Base-by-base conservation (phyloP, 2,888 invertebrate species). In the Harpalus rufipes region DNA sequence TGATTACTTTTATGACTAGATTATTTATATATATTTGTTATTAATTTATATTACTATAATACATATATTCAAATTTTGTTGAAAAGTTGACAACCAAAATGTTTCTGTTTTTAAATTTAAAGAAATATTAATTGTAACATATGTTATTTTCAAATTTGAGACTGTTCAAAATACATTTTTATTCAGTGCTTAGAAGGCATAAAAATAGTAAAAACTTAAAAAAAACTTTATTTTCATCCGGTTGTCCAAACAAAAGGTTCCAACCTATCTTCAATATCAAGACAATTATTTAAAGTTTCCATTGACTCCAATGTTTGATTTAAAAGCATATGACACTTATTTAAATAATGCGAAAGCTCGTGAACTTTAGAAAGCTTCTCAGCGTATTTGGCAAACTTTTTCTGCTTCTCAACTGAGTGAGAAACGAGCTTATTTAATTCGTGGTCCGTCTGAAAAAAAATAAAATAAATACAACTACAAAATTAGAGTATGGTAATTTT, bases 241-340 rank as follows among this genome's bases (percentile, higher is more conserved):
- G 95, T 95, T n/a, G 95, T 96, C 97, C 97, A 97, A 0, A 96
- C 94, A 89, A 98, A 98, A 0, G 97, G 96, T 89, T 97, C 97
- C 59, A 98, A 91, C 12, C 97, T 93, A 87, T 97, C 96, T 16
- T 96, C 95, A 74, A 95, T 93, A 32, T 97, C 97, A 44, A 98
- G 91, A 86, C 95, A 91, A 88, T 95, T 94, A 89, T 98, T 98
- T 65, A 98, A 92, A 14, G 95, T 94, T 89, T 98, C 97, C 89
- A 97, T 93, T 76, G 96, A 96, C 89, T 96, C 97, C 0, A 98
- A 91, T 0, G 96, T 96, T 91, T 97, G 96, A 90, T 96, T 96
- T 16, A 98, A 92, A 83, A 96, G 91, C 84, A 95, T 94, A 90
- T 97, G 96, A 89, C 97, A 97, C 32, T 96, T 93, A 56, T 95